Percentiles rank a stretch among this genome's conserved stretches.
Conservation (phyloP, 2,113 vertebrate species). For the Pseudopodoces humilis region DNA sequence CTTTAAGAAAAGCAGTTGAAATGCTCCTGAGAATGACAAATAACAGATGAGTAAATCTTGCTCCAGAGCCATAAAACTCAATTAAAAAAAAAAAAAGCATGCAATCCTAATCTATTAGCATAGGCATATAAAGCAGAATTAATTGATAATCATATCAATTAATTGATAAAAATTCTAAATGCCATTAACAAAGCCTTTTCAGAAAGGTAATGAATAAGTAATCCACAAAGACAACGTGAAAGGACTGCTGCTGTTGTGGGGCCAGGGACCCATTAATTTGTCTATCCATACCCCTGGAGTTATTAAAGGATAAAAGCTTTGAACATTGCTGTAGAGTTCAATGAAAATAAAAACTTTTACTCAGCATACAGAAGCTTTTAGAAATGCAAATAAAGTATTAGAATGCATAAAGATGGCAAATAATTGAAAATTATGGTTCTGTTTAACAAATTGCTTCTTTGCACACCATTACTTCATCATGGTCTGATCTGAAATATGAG, state of each 20-base stretch:
- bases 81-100: neutral
- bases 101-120: neutral
- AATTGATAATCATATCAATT: neutral
- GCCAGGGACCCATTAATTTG: neutral
- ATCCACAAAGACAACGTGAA: neutral
- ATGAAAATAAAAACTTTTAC: neutral
- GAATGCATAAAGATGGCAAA: neutral
- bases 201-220: neutral
- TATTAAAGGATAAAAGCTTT: neutral
- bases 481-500: neutral
- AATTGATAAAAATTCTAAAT: conserved; percentile 1
- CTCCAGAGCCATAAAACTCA: neutral
- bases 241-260: neutral
- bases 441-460: conserved; percentile 12
- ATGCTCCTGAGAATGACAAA: conserved; percentile 56
- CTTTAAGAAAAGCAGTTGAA: conserved; percentile 42
- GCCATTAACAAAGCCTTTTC: neutral
- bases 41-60: conserved; percentile 27
- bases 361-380: neutral
- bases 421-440: neutral
- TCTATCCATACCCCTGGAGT: neutral
- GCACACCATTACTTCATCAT: neutral
- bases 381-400: conserved; percentile 19
- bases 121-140: neutral
- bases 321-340: neutral